Evolutionary conservation across 2,888 invertebrate species (phyloP), one percentile per base, ranked within the genome.

Genomic region (Drosophila neonasuta): DNA sequence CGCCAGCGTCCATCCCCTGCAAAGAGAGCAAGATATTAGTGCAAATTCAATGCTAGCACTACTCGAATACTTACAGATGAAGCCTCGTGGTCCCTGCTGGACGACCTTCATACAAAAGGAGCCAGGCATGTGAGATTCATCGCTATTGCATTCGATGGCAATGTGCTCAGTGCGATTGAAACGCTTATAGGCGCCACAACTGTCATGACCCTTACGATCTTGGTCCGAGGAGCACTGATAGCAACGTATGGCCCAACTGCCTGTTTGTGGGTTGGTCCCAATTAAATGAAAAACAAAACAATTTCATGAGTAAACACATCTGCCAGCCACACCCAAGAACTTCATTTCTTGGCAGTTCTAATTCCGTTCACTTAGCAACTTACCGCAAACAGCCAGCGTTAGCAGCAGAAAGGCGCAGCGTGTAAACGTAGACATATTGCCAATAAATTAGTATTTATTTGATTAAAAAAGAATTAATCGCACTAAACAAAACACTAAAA

Each of bases 41-140:
- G 4, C 8, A 60, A 54, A 56, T 30, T n/a, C 1, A 11, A 7
- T n/a, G 7, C 6, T 2, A 6, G 2, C n/a, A 10, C 5, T 3
- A 8, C 3, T 2, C 3, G 15, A 9, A 1, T 60, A 94, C 97
- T 94, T 92, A 98, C 98, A 99, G 88, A 97, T 96, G 89, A 97
- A 97, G 72, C 97, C 97, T 89, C 95, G 94, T 0, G 98, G 98
- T 64, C 98, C 96, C 90, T 99, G 98, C 86, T 97, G 97, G 1
- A 97, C 96, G 24, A 96, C 93, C 92, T 99, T 99, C 93, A 98
- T 96, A 90, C 99, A 99, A 91, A 99, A 98, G 2, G 97, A 97
- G 7, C 98, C 99, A 20, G 98, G 98, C 92, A 96, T 96, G 76
- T 96, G 94, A 42, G 97, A 97, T 90, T 98, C 98, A 88, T 97